Conservation (phyloP, 92 coral and sea anemone species). For the Phenganax marumi region DNA sequence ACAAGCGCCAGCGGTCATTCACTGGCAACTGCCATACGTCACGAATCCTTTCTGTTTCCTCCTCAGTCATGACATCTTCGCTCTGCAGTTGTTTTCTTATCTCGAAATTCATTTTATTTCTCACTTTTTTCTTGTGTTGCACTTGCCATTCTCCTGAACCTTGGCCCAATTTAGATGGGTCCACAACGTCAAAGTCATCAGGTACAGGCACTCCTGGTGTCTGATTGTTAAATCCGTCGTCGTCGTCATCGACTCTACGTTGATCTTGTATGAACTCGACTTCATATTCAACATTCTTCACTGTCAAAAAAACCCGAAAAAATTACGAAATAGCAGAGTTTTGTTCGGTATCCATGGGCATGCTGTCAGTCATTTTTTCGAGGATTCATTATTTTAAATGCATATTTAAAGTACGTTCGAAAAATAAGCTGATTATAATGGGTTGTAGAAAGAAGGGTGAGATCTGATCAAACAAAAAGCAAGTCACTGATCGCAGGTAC, state of each 20-base stretch:
- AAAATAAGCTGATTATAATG: too few relatives aligned
- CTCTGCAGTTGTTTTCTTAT: slow-evolving; percentile 63
- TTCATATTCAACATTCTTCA: slow-evolving; percentile 40
- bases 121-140: slow-evolving; percentile 46
- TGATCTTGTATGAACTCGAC: slow-evolving; percentile 52
- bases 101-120: slow-evolving; percentile 46
- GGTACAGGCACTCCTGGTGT: neutral
- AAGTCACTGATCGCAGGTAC: too few relatives aligned
- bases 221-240: slow-evolving; percentile 2
- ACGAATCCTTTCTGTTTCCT: slow-evolving; percentile 51
- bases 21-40: slow-evolving; percentile 63
- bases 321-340: neutral
- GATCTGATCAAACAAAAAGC: too few relatives aligned
- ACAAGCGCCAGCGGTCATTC: slow-evolving; percentile 81
- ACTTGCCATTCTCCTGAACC: slow-evolving; percentile 60
- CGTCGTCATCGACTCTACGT: slow-evolving; percentile 53
- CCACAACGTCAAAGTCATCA: slow-evolving; percentile 14
- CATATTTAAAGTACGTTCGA: too few relatives aligned
- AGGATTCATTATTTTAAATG: too few relatives aligned
- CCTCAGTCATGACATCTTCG: slow-evolving; percentile 71
- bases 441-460: too few relatives aligned
- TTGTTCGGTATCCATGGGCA: neutral
- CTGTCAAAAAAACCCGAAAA: neutral
- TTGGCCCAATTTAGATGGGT: slow-evolving; percentile 6
- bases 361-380: too few relatives aligned